Base-by-base conservation (phyloP, 2,888 invertebrate genomes). In the Patella pellucida region DNA sequence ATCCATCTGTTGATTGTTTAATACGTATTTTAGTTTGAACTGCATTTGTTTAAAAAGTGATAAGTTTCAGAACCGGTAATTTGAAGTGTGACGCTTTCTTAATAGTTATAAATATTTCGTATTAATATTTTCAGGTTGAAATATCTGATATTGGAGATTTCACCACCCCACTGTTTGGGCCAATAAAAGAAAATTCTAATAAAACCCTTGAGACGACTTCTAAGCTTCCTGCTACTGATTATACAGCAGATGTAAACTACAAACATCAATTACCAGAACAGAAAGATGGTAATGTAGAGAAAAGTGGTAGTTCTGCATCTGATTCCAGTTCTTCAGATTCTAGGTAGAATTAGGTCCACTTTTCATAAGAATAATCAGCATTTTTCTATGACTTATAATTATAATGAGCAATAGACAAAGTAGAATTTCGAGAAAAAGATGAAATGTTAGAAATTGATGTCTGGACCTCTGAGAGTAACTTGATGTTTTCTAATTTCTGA, bases 81-180 rank as follows among this genome's bases (percentile, higher is more conserved):
- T 41, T 41, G 5, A 41, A 41, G 41, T 41, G 9, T 41, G 41
- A 72, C 50, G 19, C n/a, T 54, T 70, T n/a, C 3, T 4, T 54
- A 54, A 41, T n/a, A n/a, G 23, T 54, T 23, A 54, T 15, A 14
- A 54, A 19, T 70, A 14, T 70, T 69, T 69, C 68, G 51, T 68
- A 41, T 41, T 41, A 41, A 41, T 41, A 23, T 71, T 75, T 76
- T 11, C 78, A 82, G 82, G 76, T 78, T 56, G 76, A 72, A 68
- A 52, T 80, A 69, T 68, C 77, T 52, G 74, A 74, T 23, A 73
- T 77, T 19, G 76, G 77, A 81, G 85, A 87, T 74, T 85, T 87
- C 74, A 83, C 81, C 74, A 85, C 82, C 71, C 87, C 87, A 31
- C 73, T 85, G 80, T 87, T 87, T 85, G 87, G 85, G 56, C 82